phyloP scores from a whole-genome alignment of 1,140 invertebrate species.

The Nymphalis io region DNA sequence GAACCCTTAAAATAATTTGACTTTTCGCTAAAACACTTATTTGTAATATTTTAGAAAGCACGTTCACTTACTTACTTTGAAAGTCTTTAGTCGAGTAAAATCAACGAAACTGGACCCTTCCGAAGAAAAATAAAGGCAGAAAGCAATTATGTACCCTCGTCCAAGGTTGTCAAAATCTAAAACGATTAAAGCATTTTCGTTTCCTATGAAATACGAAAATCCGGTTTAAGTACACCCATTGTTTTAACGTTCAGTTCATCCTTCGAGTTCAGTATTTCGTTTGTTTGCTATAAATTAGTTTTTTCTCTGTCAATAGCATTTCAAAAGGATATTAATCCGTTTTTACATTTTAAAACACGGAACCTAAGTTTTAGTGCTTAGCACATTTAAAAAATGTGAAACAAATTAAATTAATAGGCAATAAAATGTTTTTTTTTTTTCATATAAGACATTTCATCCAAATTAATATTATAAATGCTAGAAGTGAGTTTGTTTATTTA shows the following conservation, averaged over 20 bases:
- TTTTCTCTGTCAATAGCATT: background rate
- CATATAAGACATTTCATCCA: no score
- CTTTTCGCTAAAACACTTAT: background rate
- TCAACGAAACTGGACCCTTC: background rate
- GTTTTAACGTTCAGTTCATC: constrained; percentile 6
- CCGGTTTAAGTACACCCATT: background rate
- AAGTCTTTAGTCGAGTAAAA: constrained; percentile 6
- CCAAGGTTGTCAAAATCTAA: constrained; percentile 5
- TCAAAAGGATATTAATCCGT: background rate
- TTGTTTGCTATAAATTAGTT: constrained; percentile 6
- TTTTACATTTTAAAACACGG: background rate
- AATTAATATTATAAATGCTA: no score
- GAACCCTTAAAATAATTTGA: background rate
- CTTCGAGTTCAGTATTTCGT: constrained; percentile 3
- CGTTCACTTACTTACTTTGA: background rate
- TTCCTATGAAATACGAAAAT: constrained; percentile 1
- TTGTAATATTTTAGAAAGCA: background rate
- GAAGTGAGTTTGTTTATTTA: no score
- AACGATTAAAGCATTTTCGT: constrained; percentile 3
- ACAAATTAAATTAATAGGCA: background rate
- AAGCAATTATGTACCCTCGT: constrained; percentile 3
- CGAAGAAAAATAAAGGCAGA: background rate
- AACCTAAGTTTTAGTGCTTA: background rate
- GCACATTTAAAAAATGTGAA: background rate
- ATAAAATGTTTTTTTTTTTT: background rate